Evolutionary conservation across 53 echinoderm and acorn worm species (phyloP).

Genomic region (Paracentrotus lividus): DNA sequence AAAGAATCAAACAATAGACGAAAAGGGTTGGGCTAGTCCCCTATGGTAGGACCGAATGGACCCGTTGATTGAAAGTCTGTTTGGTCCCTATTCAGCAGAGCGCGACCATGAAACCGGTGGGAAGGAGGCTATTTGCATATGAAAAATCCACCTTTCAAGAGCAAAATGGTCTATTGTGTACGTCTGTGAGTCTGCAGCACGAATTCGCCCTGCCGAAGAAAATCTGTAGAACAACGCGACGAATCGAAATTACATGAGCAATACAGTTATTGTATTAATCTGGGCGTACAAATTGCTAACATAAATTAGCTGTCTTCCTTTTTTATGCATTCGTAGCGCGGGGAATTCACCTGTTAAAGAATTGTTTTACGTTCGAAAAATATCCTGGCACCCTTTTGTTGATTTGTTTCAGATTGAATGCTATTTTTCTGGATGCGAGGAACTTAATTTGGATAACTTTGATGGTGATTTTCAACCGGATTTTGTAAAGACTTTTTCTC

Average conservation of each 20-base stretch:
- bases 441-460: neutral
- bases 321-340: neutral
- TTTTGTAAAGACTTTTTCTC: conserved; percentile 11
- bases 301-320: neutral
- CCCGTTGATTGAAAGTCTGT: neutral
- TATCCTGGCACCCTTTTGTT: neutral
- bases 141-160: conserved; percentile 32
- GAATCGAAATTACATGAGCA: neutral
- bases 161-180: conserved; percentile 45
- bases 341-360: neutral
- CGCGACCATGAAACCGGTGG: conserved; percentile 1
- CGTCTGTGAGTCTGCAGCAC: neutral
- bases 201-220: conserved; percentile 1
- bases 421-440: neutral
- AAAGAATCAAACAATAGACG: neutral
- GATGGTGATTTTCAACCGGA: neutral
- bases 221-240: no score
- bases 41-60: neutral
- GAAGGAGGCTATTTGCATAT: conserved; percentile 52
- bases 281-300: conserved; percentile 8
- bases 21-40: conserved; percentile 48
- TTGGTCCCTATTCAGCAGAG: conserved; percentile 8
- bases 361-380: neutral
- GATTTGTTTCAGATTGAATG: neutral
- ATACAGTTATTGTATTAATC: neutral